Percentiles rank a stretch among this genome's conserved stretches.
phyloP scores from a whole-genome alignment of 2,888 invertebrate genomes.

The Micoletzkya japonica region DNA sequence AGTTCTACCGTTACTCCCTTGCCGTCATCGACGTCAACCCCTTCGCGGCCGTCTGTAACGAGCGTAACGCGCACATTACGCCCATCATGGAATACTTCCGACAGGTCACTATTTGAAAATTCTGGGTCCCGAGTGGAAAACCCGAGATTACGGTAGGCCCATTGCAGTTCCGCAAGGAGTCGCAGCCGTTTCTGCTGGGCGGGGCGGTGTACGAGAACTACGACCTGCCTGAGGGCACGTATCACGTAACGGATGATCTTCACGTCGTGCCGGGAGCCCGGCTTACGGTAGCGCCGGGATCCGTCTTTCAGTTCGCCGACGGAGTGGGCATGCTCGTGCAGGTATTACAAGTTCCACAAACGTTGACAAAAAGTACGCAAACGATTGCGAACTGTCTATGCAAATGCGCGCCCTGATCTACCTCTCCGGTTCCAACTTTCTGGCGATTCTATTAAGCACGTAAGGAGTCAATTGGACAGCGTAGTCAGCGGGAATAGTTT shows the following conservation, averaged over 20 bases:
- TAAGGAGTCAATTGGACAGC: too few relatives aligned
- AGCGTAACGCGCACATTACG: slow-evolving; percentile 81
- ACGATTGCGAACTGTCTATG: too few relatives aligned
- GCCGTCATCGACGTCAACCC: slow-evolving; percentile 87
- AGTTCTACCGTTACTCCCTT: slow-evolving; percentile 81
- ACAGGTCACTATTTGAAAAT: slow-evolving; percentile 26
- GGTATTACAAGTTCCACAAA: slow-evolving; percentile 28
- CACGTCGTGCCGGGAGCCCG: slow-evolving; percentile 90
- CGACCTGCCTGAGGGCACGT: slow-evolving; percentile 74
- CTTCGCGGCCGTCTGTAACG: slow-evolving; percentile 84
- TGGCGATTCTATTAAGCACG: too few relatives aligned
- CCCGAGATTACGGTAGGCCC: slow-evolving; percentile 66
- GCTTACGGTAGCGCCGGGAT: slow-evolving; percentile 83
- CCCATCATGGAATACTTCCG: slow-evolving; percentile 53
- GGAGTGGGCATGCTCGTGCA: slow-evolving; percentile 94
- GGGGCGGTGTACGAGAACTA: slow-evolving; percentile 87
- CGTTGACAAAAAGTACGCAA: too few relatives aligned
- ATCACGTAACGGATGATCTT: slow-evolving; percentile 88
- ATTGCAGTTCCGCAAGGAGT: slow-evolving; percentile 68
- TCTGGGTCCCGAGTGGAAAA: neutral
- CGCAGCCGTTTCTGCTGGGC: slow-evolving; percentile 44
- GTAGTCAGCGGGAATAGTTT: too few relatives aligned
- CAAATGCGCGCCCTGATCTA: too few relatives aligned
- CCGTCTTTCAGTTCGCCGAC: slow-evolving; percentile 83
- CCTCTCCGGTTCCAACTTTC: too few relatives aligned